A percentile compares a stretch with the other conserved stretches of the same genome.
Evolutionary conservation across 2,888 invertebrate species (phyloP).

Genomic region (Chloromyia formosa): DNA sequence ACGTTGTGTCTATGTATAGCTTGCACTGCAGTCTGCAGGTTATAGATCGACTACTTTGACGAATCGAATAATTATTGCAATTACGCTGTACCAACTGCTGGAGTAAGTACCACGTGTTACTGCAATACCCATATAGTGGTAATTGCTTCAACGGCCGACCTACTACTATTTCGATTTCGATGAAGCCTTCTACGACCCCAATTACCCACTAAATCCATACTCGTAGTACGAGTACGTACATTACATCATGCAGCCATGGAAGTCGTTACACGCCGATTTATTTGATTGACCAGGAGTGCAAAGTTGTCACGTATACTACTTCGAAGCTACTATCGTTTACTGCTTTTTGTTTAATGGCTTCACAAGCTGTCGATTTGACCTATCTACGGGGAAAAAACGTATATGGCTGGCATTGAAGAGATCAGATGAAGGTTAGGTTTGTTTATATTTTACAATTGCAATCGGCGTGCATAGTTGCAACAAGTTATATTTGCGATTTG

Average conservation of each 20-base stretch:
- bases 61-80: conserved; percentile 33
- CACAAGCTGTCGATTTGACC: conserved; percentile 4
- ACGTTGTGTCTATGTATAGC: background rate
- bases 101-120: conserved; percentile 24
- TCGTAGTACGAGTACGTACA: background rate
- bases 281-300: conserved; percentile 30
- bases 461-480: too few species aligned
- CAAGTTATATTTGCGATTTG: too few species aligned
- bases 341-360: conserved; percentile 12
- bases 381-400: background rate
- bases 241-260: conserved; percentile 19
- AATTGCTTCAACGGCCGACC: background rate
- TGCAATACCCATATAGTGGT: background rate
- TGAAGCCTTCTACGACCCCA: background rate
- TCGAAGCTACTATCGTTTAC: background rate
- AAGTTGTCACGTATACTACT: conserved; percentile 18
- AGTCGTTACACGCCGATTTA: conserved; percentile 16
- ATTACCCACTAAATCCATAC: conserved; percentile 12
- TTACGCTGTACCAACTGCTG: conserved; percentile 14
- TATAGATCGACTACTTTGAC: conserved; percentile 1
- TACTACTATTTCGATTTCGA: background rate
- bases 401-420: conserved; percentile 11
- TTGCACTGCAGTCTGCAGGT: background rate
- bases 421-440: background rate
- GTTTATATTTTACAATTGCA: background rate